A percentile compares a stretch with the other conserved stretches of the same genome.
Conservation (phyloP, 2,888 invertebrate genomes). For the Caenorhabditis sulstoni region DNA sequence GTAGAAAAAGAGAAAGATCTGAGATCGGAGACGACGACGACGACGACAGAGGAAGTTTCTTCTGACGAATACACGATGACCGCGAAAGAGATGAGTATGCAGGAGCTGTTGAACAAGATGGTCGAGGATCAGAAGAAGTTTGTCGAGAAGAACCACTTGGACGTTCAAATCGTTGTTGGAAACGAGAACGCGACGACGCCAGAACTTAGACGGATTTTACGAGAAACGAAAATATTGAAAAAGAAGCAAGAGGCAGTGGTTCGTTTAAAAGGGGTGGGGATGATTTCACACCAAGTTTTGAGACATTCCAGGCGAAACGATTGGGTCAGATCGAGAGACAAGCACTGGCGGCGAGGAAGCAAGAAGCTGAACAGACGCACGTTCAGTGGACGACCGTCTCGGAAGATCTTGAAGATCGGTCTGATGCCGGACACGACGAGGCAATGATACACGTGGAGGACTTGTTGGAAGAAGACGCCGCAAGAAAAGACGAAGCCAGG, state of each 20-base stretch:
- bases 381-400: not conserved
- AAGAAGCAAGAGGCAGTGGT: conserved; percentile 29
- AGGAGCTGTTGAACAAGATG: not conserved
- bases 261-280: not conserved
- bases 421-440: conserved; percentile 31
- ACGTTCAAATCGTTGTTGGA: not conserved
- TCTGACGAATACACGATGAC: not conserved
- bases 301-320: conserved; percentile 29
- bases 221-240: conserved; percentile 20
- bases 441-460: conserved; percentile 8
- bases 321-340: conserved; percentile 6
- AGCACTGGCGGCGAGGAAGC: not conserved
- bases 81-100: not conserved
- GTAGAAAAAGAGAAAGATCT: not conserved
- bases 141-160: conserved; percentile 10
- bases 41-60: too few relatives aligned
- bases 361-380: not conserved
- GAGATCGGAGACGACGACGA: not conserved
- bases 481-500: not conserved
- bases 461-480: not conserved
- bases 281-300: not conserved
- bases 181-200: conserved; percentile 14
- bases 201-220: conserved; percentile 18
- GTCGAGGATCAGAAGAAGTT: conserved; percentile 12
- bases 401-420: not conserved